A percentile compares a stretch with the other conserved stretches of the same genome.
phyloP scores from a whole-genome alignment of 2,797 vertebrate species.

The Aplochiton taeniatus region DNA sequence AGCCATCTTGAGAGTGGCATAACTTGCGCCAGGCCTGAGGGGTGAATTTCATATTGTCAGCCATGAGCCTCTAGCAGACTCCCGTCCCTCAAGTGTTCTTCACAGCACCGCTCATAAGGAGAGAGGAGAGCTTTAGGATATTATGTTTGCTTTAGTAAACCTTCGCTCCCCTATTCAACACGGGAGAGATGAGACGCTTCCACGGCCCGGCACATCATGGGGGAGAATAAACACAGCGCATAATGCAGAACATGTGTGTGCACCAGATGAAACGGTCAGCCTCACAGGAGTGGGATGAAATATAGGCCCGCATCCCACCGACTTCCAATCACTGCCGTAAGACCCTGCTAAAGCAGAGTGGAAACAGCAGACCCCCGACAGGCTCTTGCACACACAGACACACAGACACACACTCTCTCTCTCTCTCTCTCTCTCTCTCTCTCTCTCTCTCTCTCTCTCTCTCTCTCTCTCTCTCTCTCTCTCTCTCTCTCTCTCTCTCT shows the following conservation, averaged over 20 bases:
- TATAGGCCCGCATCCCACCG: conserved; percentile 66
- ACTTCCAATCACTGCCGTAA: conserved; percentile 60
- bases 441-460: too few relatives aligned
- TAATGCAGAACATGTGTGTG: conserved; percentile 75
- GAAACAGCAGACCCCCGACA: conserved; percentile 57
- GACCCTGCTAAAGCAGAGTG: conserved; percentile 56
- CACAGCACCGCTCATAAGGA: conserved; percentile 54
- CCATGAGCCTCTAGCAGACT: conserved; percentile 14
- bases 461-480: too few relatives aligned
- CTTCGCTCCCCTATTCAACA: conserved; percentile 69
- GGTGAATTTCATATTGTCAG: too few relatives aligned
- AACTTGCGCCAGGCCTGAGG: too few relatives aligned
- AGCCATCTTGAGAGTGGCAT: too few relatives aligned
- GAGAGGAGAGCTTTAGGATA: conserved; percentile 48
- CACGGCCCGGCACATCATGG: conserved; percentile 67
- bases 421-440: too few relatives aligned
- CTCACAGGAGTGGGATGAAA: conserved; percentile 69
- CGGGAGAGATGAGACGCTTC: conserved; percentile 72
- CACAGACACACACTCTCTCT: conserved; percentile 20
- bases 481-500: too few relatives aligned
- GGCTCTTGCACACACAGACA: conserved; percentile 14
- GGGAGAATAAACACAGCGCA: conserved; percentile 74
- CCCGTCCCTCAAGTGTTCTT: conserved; percentile 17
- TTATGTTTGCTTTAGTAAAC: conserved; percentile 72
- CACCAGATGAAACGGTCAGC: conserved; percentile 73